Evolutionary conservation across 1,140 invertebrate genomes (phyloP).

Genomic region (Thaumatotibia leucotreta): DNA sequence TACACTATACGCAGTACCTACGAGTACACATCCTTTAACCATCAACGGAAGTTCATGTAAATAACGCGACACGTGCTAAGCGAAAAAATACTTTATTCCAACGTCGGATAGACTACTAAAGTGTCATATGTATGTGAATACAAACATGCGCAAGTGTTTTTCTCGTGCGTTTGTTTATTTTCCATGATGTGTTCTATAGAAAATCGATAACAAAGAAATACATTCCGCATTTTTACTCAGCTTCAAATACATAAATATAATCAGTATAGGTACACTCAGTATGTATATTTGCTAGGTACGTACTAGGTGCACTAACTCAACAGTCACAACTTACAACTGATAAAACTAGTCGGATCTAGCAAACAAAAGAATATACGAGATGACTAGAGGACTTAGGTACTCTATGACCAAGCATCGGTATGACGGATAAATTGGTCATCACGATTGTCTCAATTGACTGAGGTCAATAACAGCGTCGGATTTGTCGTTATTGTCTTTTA

Average conservation of each 20-base stretch:
- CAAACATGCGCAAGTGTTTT: conserved; percentile 2
- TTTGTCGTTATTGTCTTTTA: conserved; percentile 46
- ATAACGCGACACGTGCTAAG: background rate
- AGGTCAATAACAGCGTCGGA: conserved; percentile 50
- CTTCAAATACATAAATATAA: no score
- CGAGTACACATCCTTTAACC: background rate
- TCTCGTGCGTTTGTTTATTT: background rate
- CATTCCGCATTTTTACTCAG: no score
- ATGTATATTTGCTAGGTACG: no score
- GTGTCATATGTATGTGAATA: background rate
- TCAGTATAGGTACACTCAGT: no score
- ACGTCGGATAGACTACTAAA: background rate
- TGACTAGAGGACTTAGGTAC: background rate
- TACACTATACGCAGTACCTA: no score
- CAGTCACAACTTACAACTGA: no score
- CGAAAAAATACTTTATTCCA: background rate
- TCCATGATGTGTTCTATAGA: background rate
- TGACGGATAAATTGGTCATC: background rate
- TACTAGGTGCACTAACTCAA: no score
- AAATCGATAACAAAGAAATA: background rate
- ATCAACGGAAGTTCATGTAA: background rate
- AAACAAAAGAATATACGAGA: no score
- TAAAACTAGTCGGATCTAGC: no score
- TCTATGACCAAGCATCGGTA: background rate
- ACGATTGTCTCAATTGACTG: conserved; percentile 43